Evolutionary conservation across 2,113 vertebrate genomes (phyloP), one percentile per base, ranked within the genome.

Genomic region (Nycticryphes semicollaris): DNA sequence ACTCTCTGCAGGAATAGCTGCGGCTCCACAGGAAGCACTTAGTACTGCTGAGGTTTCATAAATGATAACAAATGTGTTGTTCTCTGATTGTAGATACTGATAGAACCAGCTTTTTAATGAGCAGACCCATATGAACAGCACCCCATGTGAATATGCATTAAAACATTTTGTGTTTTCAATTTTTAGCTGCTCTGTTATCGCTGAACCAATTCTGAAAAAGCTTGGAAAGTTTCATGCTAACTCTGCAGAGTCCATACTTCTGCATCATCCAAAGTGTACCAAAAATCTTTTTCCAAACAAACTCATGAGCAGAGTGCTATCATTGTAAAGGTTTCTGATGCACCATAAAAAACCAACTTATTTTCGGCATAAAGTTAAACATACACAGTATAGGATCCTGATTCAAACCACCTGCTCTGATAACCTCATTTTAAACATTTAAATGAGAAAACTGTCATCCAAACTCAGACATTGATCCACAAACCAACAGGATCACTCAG

Each of bases 21-120:
- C n/a, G 39, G 59, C 92, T 88, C 88, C 59, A 70, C 79, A 89
- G 92, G 96, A 96, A 90, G 72, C 56, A 68, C 80, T 92, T 92
- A 78, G 43, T 84, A 90, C 88, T 95, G 83, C 79, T 81, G 79
- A 75, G 54, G 60, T 43, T 92, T 84, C 88, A 39, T 56, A 83
- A 94, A 78, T 39, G 79, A 48, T 75, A 93, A 94, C 67, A 80
- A 90, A 93, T 64, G 16, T 3, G 0, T 70, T 50, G 50, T 53
- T 77, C 64, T 86, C 37, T 2, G 5, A 60, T 86, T 72, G 84
- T 69, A 90, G 82, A 81, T 74, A 73, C 82, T 33, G 47, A 88
- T 3, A 78, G 37, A 81, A 84, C 16, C 72, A 43, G 47, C 37
- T 81, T 70, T 82, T 91, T 91, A 88, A 93, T 80, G 78, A 73